Conservation (phyloP, 2,888 invertebrate genomes). For the Ditula angustiorana region DNA sequence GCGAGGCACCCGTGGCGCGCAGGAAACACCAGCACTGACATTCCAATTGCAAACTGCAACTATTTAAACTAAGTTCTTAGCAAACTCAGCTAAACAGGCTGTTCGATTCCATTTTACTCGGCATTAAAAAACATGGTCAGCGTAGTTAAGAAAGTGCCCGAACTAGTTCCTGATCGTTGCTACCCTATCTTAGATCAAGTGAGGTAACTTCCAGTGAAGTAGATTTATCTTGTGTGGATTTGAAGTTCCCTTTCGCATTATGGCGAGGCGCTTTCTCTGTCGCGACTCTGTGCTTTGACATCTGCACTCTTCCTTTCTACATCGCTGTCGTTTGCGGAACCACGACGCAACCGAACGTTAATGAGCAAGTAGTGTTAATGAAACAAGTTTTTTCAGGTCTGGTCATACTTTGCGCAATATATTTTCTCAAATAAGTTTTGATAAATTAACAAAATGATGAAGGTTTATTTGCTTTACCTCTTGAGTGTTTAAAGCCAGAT, state of each 20-base stretch:
- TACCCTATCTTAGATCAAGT: slow-evolving; percentile 66
- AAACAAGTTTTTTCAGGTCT: slow-evolving; percentile 21
- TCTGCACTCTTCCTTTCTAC: slow-evolving; percentile 82
- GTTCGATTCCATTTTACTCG: slow-evolving; percentile 46
- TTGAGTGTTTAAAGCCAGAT: slow-evolving; percentile 10
- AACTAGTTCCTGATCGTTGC: slow-evolving; percentile 63
- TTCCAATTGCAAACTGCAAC: slow-evolving; percentile 56
- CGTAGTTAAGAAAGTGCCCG: slow-evolving; percentile 72
- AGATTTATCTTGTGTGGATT: slow-evolving; percentile 67
- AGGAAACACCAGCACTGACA: slow-evolving; percentile 54
- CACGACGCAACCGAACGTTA: slow-evolving; percentile 45
- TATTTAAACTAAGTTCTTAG: slow-evolving; percentile 55
- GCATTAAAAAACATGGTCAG: slow-evolving; percentile 65
- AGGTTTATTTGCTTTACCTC: neutral
- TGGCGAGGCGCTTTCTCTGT: slow-evolving; percentile 78
- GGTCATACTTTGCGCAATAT: neutral
- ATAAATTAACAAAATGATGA: neutral
- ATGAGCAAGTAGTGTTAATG: slow-evolving; percentile 45
- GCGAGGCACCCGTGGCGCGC: slow-evolving; percentile 56
- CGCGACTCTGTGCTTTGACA: slow-evolving; percentile 75
- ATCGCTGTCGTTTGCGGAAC: slow-evolving; percentile 33
- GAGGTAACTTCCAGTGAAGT: slow-evolving; percentile 63
- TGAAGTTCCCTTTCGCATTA: slow-evolving; percentile 81
- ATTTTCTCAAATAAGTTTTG: neutral
- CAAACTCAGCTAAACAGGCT: slow-evolving; percentile 50